Conservation (phyloP, 1,140 invertebrate genomes). For the Holcopasites calliopsidis region DNA sequence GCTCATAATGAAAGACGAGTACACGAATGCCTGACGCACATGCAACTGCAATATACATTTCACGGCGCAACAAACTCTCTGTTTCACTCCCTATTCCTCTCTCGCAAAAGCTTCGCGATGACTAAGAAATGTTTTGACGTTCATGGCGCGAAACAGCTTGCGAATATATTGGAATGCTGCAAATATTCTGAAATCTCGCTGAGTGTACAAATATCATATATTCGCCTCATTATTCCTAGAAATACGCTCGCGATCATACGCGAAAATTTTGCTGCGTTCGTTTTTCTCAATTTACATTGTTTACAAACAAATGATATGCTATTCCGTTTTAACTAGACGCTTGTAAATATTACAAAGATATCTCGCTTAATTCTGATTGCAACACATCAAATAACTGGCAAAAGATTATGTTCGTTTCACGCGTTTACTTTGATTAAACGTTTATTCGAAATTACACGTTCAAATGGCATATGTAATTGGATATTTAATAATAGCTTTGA, state of each 20-base stretch:
- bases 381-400: neutral
- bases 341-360: neutral
- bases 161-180: neutral
- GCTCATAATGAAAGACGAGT: neutral
- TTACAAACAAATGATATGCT: no score
- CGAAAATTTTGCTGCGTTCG: no score
- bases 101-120: neutral
- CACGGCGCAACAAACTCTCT: neutral
- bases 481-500: neutral
- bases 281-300: no score
- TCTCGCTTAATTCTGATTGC: neutral
- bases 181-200: neutral
- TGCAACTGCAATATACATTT: neutral
- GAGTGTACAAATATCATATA: neutral
- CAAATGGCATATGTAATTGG: neutral
- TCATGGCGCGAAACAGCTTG: neutral
- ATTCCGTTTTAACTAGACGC: no score
- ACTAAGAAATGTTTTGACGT: slow-evolving; percentile 9
- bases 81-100: no score
- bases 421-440: neutral
- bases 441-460: neutral
- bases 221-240: neutral
- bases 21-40: neutral
- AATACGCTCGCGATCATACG: no score
- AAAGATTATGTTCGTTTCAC: neutral